A percentile compares a stretch with the other conserved stretches of the same genome.
Conservation (phyloP, 2,888 invertebrate species). For the Sarcophaga rosellei region DNA sequence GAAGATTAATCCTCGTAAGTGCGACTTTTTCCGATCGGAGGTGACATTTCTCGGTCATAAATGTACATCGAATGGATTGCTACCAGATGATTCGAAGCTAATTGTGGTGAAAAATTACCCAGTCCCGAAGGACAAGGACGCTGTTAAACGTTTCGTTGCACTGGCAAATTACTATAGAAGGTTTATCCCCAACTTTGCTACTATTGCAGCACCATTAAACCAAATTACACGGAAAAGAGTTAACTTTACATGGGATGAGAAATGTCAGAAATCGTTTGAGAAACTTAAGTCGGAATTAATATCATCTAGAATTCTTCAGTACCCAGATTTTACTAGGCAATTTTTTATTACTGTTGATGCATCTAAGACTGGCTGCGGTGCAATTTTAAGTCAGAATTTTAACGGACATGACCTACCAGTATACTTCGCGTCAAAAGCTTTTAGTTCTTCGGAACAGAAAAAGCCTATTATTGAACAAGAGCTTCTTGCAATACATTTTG, state of each 20-base stretch:
- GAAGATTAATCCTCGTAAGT: slow-evolving; percentile 32
- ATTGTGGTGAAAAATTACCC: slow-evolving; percentile 18
- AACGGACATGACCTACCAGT: slow-evolving; percentile 9
- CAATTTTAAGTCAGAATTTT: slow-evolving; percentile 14
- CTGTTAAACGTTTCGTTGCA: slow-evolving; percentile 32
- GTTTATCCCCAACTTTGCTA: slow-evolving; percentile 37
- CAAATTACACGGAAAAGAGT: slow-evolving; percentile 13
- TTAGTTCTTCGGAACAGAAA: slow-evolving; percentile 26
- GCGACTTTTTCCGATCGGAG: slow-evolving; percentile 28
- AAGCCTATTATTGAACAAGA: slow-evolving; percentile 57
- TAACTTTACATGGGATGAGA: slow-evolving; percentile 3
- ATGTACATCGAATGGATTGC: slow-evolving; percentile 45
- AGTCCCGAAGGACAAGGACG: slow-evolving; percentile 22
- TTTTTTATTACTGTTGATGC: slow-evolving; percentile 18
- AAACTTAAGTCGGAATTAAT: too few species aligned
- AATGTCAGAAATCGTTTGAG: slow-evolving; percentile 18
- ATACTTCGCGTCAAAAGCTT: slow-evolving; percentile 23
- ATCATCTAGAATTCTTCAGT: slow-evolving; percentile 7
- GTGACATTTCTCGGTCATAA: slow-evolving; percentile 52
- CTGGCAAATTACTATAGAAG: slow-evolving; percentile 42
- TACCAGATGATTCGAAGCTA: slow-evolving; percentile 49
- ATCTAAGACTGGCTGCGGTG: slow-evolving; percentile 16
- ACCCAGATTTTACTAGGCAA: slow-evolving; percentile 9
- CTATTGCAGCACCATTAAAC: slow-evolving; percentile 41
- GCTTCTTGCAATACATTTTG: slow-evolving; percentile 68